Evolutionary conservation across 2,113 vertebrate genomes (phyloP), one percentile per base, ranked within the genome.

Genomic region (Atherinomorus stipes): DNA sequence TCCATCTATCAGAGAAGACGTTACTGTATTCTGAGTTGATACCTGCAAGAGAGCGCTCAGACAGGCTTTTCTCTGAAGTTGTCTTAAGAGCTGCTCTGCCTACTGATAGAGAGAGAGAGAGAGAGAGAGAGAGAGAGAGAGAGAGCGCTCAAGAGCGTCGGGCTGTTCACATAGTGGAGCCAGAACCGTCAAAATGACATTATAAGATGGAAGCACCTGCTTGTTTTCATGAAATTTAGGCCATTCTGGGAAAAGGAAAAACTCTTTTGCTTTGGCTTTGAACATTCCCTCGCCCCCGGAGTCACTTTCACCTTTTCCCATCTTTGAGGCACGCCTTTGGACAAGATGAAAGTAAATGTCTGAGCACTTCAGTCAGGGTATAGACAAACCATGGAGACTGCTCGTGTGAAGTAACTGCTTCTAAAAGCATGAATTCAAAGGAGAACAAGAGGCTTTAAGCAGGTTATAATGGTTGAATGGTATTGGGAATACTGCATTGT

Each of bases 281-380:
- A 91, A 89, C 74, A 26, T 63, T 31, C 21, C 28, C 44, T n/a
- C 25, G 2, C 45, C 37, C 72, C 54, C 5, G 4, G 37, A 78
- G 77, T 81, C 74, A 70, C 76, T 84, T 71, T 81, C 80, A 78
- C 84, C 78, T 78, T 69, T 74, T 69, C 61, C 69, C 62, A 74
- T 80, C 77, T 84, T 68, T 81, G 80, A 76, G 74, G 59, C 26
- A 70, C 50, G 71, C 66, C 72, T 85, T 66, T 72, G 64, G 78
- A 79, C 70, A 61, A 76, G 88, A 89, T 91, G 80, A 90, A 90
- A 91, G 89, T 66, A 75, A 78, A 76, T 10, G 73, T 84, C 80
- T 64, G 44, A 85, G 78, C 73, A 64, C 65, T 70, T 86, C 81
- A 80, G 70, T 76, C 61, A 61, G 72, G 79, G 37, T 18, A 53